Percentiles rank a stretch among this genome's conserved stretches.
These are phyloP conservation scores for Lamprotornis superbus DNA, from an alignment of 2,113 vertebrate species.

Conservation along the genomic window DNA sequence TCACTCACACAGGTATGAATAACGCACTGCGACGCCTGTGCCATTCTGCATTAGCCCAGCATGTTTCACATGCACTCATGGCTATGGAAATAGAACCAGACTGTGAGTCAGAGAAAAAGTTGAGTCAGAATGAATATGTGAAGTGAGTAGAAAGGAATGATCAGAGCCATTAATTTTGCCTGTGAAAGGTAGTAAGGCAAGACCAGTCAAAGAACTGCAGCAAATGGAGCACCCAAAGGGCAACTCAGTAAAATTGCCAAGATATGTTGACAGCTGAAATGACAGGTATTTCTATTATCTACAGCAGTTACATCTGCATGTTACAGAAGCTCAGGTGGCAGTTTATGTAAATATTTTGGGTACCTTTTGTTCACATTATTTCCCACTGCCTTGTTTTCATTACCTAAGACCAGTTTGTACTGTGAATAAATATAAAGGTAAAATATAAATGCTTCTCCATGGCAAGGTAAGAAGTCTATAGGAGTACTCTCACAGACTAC, in stretches of 20 bases:
- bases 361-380: not conserved
- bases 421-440: not conserved
- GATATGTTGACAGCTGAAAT: not conserved
- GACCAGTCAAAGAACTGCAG: not conserved
- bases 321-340: not conserved
- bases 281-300: not conserved
- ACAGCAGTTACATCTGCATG: not conserved
- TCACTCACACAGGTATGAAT: conserved; percentile 59
- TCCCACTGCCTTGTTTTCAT: not conserved
- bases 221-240: not conserved
- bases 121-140: conserved; percentile 56
- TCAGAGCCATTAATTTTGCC: not conserved
- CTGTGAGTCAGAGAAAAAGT: conserved; percentile 54
- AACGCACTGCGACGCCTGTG: conserved; percentile 26
- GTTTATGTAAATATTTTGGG: not conserved
- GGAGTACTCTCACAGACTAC: not conserved
- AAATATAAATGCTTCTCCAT: not conserved
- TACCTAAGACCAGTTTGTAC: not conserved
- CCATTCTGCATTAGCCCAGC: conserved; percentile 4
- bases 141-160: conserved; percentile 46
- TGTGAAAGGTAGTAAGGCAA: conserved; percentile 4
- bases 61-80: not conserved
- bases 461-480: not conserved
- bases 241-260: not conserved
- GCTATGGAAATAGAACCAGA: conserved; percentile 40